phyloP scores from a whole-genome alignment of 2,797 vertebrate species.

The Spheniscus humboldti region DNA sequence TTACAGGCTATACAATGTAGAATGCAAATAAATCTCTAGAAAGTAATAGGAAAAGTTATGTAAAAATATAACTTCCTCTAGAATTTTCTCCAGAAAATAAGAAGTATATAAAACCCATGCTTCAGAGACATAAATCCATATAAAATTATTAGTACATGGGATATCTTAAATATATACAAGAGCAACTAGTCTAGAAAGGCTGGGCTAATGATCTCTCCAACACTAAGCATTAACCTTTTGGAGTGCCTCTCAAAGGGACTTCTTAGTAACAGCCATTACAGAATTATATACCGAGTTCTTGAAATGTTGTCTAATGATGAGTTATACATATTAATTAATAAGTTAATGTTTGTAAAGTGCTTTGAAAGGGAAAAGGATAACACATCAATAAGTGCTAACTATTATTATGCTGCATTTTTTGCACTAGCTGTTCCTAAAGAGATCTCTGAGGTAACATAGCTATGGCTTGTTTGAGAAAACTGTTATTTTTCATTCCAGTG shows the following conservation, averaged over 20 bases:
- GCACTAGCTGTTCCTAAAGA: background rate
- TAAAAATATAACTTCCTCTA: background rate
- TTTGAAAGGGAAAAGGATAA: background rate
- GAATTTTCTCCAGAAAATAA: background rate
- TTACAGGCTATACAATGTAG: background rate
- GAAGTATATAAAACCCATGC: rapidly evolving
- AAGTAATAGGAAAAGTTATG: background rate
- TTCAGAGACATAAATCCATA: background rate
- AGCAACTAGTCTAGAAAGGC: background rate
- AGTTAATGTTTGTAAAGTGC: background rate
- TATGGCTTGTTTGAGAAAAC: background rate
- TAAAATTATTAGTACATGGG: background rate
- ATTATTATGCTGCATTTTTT: background rate
- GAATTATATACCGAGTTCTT: background rate
- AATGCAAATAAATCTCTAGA: background rate
- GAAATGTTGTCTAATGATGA: background rate
- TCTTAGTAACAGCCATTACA: background rate
- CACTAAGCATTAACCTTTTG: background rate
- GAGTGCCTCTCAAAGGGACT: background rate
- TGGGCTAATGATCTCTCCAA: background rate
- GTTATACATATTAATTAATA: constrained; percentile 14
- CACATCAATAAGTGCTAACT: background rate
- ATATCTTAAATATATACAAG: background rate
- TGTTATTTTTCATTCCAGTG: background rate
- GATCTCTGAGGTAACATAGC: background rate